Evolutionary conservation across 64 coral and sea anemone genomes (phyloP).

Genomic region (Anthopleura sola): DNA sequence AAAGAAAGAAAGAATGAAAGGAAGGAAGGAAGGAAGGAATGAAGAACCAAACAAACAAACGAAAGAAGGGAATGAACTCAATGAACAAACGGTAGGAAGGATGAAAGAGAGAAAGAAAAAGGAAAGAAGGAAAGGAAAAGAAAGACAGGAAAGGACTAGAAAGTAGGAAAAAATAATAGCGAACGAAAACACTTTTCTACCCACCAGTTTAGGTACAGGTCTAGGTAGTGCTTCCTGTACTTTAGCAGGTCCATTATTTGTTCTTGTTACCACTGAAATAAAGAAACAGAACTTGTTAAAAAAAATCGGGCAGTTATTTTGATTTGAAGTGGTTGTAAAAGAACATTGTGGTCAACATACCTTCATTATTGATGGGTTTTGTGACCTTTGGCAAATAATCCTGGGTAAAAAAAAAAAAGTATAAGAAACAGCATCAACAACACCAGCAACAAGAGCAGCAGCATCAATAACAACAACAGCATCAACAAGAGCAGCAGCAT

Average conservation of each 20-base stretch:
- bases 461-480: neutral
- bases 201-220: constrained; percentile 88
- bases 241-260: constrained; percentile 21
- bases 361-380: neutral
- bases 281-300: neutral
- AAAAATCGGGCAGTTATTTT: neutral
- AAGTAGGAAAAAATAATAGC: neutral
- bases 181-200: neutral
- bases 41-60: too few relatives aligned
- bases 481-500: neutral
- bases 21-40: too few relatives aligned
- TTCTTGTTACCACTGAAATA: constrained; percentile 20
- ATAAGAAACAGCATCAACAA: neutral
- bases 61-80: too few relatives aligned
- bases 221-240: constrained; percentile 68
- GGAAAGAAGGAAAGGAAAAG: neutral
- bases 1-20: too few relatives aligned
- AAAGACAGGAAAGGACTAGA: neutral
- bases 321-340: neutral
- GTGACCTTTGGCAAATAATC: constrained; percentile 9
- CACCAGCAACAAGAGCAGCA: neutral
- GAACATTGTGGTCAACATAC: neutral
- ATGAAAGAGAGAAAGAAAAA: neutral
- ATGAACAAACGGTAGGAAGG: too few relatives aligned
- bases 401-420: neutral